Evolutionary conservation across 2,888 invertebrate genomes (phyloP).

Genomic region (Amorpha juglandis): DNA sequence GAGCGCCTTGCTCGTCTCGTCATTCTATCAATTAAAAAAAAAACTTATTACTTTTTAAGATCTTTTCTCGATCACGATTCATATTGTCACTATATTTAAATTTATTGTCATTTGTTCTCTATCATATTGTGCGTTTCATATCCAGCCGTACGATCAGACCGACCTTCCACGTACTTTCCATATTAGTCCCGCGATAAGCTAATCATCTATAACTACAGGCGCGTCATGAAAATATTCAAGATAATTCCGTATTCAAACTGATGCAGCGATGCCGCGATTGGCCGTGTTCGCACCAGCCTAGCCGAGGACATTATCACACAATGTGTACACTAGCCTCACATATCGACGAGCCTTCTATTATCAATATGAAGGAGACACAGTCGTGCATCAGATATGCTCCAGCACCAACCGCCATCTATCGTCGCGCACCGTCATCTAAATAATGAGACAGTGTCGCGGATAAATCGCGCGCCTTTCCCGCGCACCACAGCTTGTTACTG

Average conservation of each 20-base stretch:
- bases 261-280: conserved; percentile 14
- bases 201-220: not conserved
- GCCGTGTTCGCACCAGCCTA: not conserved
- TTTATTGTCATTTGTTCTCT: too few species aligned
- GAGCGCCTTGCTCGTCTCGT: too few species aligned
- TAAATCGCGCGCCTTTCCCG: conserved; percentile 70
- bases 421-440: conserved; percentile 73
- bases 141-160: not conserved
- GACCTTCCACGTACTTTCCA: conserved; percentile 1
- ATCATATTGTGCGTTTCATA: not conserved
- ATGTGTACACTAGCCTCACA: conserved; percentile 10
- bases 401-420: conserved; percentile 70
- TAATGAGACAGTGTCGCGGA: conserved; percentile 74
- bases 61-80: too few species aligned
- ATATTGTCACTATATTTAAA: too few species aligned
- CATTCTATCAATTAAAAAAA: too few species aligned
- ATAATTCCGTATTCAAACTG: conserved; percentile 16
- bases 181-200: conserved; percentile 5
- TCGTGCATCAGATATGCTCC: conserved; percentile 75
- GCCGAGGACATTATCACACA: conserved; percentile 17
- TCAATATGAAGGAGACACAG: not conserved
- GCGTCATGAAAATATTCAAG: not conserved
- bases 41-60: too few species aligned
- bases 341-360: conserved; percentile 5
- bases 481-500: conserved; percentile 71